These are phyloP conservation scores for Drosophila meridionalis DNA, from an alignment of 2,888 invertebrate species.

Conservation along the genomic window DNA sequence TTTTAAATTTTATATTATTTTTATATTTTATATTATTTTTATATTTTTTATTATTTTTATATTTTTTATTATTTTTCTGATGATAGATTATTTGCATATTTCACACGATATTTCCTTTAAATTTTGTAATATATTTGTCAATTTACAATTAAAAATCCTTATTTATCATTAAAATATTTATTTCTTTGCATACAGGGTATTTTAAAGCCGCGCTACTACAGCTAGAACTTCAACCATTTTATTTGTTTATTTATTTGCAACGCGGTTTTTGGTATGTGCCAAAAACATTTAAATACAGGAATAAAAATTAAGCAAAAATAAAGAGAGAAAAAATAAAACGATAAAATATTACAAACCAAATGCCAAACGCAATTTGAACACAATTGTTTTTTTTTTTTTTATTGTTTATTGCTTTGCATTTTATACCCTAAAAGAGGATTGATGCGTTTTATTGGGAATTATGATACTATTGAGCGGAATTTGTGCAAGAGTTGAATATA, in stretches of 20 bases:
- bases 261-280: conserved; percentile 60
- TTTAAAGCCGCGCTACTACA: background rate
- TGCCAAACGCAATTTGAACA: conserved; percentile 37
- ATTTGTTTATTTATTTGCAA: conserved; percentile 28
- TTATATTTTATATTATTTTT: no score
- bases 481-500: no score
- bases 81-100: no score
- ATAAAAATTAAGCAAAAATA: conserved; percentile 15
- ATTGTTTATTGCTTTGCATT: conserved; percentile 18
- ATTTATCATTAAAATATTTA: background rate
- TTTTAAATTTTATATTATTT: no score
- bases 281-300: conserved; percentile 26
- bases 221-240: background rate
- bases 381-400: conserved; percentile 45
- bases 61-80: no score
- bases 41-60: no score
- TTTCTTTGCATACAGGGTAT: background rate
- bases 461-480: background rate
- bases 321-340: background rate
- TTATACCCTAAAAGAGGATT: background rate
- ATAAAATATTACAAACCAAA: conserved; percentile 33
- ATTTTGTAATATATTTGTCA: background rate
- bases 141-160: background rate
- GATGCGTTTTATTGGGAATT: background rate
- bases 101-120: no score